Base-by-base conservation (phyloP, 2,113 vertebrate genomes). In the Phylloscopus trochiloides region DNA sequence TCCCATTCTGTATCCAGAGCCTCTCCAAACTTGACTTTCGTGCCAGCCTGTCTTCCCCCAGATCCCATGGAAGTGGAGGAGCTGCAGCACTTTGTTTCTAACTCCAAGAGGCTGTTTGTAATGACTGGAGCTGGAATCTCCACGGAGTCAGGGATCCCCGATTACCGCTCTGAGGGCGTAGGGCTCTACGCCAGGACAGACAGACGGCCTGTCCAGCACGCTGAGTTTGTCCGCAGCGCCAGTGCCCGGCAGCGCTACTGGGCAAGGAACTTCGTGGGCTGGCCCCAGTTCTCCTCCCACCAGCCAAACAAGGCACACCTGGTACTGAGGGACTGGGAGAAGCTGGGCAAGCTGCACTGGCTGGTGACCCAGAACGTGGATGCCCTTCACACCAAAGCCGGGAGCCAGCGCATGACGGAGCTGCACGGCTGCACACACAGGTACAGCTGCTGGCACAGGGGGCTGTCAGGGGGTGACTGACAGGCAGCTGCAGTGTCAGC, bases 331-430 rank as follows among this genome's bases (percentile, higher is more conserved):
- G 95, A 90, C 59, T 99, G 99, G 99, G 99, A 99, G 94, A 97
- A 94, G 28, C 89, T 78, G 3, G 98, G 98, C 17, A 99, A 98
- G 94, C 90, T 99, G 59, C 98, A 99, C 97, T 99, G 99, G 99
- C 89, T 99, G 97, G 99, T 99, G 87, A 99, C 99, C 3, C 99
- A 99, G 94, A 99, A 99, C 1, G 99, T 99, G 94, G 99, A 99
- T 15, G 98, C 99, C 20, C 98, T 99, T 78, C 99, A 99, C 87
- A 98, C 96, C 68, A 99, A 99, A 88, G 99, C 99, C 0, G 99
- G 99, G n/a, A 99, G 98, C 62, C 98, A 83, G 90, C 97, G 98
- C 79, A 9, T 99, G 54, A 99, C 99, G 0, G 99, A 99, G 80
- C 96, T 99, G 40, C 99, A 99, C 2, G 99, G 99, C 81, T 99